phyloP scores from a whole-genome alignment of 1,140 invertebrate genomes.

The Drosophila pseudoananassae region DNA sequence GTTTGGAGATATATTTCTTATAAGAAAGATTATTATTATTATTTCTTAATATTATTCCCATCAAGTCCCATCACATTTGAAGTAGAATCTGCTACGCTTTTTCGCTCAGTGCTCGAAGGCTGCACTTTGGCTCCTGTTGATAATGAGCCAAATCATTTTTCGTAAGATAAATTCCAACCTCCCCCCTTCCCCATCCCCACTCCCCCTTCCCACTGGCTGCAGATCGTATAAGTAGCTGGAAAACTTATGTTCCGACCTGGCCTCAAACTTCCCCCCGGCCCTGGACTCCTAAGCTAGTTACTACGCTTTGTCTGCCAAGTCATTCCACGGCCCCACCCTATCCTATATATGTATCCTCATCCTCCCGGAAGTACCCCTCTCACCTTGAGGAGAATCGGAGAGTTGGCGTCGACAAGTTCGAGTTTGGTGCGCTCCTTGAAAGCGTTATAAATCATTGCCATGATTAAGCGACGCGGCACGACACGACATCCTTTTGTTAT shows the following conservation, averaged over 20 bases:
- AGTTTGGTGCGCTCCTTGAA: constrained; percentile 78
- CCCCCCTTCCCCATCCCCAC: no score
- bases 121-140: constrained; percentile 77
- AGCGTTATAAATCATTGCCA: constrained; percentile 82
- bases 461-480: constrained; percentile 79
- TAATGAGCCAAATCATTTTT: constrained; percentile 83
- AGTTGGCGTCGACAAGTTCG: constrained; percentile 75
- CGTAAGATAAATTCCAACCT: constrained; percentile 69
- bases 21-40: not conserved
- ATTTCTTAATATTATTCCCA: no score
- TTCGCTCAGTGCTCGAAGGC: constrained; percentile 10
- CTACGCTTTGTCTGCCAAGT: constrained; percentile 62
- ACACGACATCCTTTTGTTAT: constrained; percentile 77
- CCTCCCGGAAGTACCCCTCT: constrained; percentile 2
- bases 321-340: constrained; percentile 29
- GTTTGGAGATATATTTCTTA: not conserved
- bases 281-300: constrained; percentile 37
- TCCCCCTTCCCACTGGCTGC: constrained; percentile 19
- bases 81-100: no score
- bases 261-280: constrained; percentile 1
- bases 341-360: not conserved
- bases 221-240: constrained; percentile 72
- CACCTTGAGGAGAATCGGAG: constrained; percentile 23
- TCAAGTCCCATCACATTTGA: no score
- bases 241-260: constrained; percentile 72